Percentiles rank a stretch among this genome's conserved stretches.
phyloP scores from a whole-genome alignment of 35 echinoderm and acorn worm species.

The Anneissia japonica region DNA sequence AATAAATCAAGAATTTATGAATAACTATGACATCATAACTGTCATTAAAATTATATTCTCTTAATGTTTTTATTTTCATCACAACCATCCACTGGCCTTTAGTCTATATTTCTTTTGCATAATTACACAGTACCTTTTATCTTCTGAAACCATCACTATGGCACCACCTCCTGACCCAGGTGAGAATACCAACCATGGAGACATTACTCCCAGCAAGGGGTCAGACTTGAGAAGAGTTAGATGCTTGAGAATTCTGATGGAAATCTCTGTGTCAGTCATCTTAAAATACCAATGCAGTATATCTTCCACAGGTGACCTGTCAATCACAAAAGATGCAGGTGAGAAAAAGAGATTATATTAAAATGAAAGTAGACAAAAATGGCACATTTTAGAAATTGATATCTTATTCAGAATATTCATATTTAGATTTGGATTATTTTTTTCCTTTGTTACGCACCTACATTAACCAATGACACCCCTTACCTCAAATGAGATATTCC shows the following conservation, averaged over 20 bases:
- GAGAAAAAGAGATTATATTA: too few species aligned
- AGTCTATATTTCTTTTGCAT: too few species aligned
- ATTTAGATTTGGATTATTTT: too few species aligned
- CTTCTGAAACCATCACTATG: not conserved
- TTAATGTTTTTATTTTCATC: too few species aligned
- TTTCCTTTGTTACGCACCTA: too few species aligned
- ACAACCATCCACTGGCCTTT: too few species aligned
- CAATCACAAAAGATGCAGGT: not conserved
- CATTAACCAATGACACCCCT: too few species aligned
- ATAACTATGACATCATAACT: too few species aligned
- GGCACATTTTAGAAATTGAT: too few species aligned
- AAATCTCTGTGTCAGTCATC: not conserved
- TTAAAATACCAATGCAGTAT: slow-evolving; percentile 17
- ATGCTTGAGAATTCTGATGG: slow-evolving; percentile 23
- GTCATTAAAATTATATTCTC: too few species aligned
- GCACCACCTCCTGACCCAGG: slow-evolving; percentile 50
- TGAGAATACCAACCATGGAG: slow-evolving; percentile 15
- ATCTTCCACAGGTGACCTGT: slow-evolving; percentile 41
- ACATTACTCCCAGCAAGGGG: not conserved
- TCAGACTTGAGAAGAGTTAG: slow-evolving; percentile 11
- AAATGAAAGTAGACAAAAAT: too few species aligned
- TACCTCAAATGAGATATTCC: slow-evolving; percentile 71
- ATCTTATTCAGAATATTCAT: too few species aligned
- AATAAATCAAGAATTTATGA: not conserved
- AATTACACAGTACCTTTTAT: not conserved